A percentile compares a stretch with the other conserved stretches of the same genome.
These are phyloP conservation scores for Procambarus clarkii DNA, from an alignment of 1,140 invertebrate species.

Conservation along the genomic window DNA sequence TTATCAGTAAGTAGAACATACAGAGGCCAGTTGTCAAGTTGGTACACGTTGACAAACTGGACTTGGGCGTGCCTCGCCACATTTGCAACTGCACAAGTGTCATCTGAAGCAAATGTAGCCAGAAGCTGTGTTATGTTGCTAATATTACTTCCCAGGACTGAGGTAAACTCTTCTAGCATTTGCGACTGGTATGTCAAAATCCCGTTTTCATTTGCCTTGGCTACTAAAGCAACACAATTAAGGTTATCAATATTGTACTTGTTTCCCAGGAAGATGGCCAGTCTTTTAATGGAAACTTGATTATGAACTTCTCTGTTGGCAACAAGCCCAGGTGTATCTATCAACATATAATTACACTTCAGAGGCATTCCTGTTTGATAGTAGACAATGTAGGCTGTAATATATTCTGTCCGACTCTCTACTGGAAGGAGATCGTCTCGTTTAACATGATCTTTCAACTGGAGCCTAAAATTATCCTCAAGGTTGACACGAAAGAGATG, in stretches of 20 bases:
- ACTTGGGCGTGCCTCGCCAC: slow-evolving; percentile 36
- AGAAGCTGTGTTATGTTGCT: slow-evolving; percentile 40
- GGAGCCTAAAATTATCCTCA: slow-evolving; percentile 39
- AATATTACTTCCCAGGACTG: slow-evolving; percentile 43
- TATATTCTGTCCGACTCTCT: slow-evolving; percentile 60
- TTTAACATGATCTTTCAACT: slow-evolving; percentile 33
- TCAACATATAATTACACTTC: slow-evolving; percentile 31
- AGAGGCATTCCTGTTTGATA: slow-evolving; percentile 23
- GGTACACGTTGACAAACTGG: slow-evolving; percentile 26
- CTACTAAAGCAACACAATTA: slow-evolving; percentile 50
- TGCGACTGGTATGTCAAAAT: slow-evolving; percentile 20
- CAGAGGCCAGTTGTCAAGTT: slow-evolving; percentile 50
- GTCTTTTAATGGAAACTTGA: background rate
- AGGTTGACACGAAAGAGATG: slow-evolving; percentile 19
- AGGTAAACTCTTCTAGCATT: slow-evolving; percentile 28
- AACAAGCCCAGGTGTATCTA: slow-evolving; percentile 54
- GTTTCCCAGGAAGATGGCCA: slow-evolving; percentile 15
- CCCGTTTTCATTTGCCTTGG: slow-evolving; percentile 47
- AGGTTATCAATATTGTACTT: slow-evolving; percentile 50
- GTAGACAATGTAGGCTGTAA: slow-evolving; percentile 41
- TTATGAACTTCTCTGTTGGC: slow-evolving; percentile 22
- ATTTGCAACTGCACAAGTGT: background rate
- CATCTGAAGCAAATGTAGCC: slow-evolving; percentile 53
- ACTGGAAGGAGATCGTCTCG: background rate
- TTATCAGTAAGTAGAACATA: background rate